Evolutionary conservation across 2,888 invertebrate species (phyloP), one percentile per base, ranked within the genome.

Genomic region (Galerucella calmariensis): DNA sequence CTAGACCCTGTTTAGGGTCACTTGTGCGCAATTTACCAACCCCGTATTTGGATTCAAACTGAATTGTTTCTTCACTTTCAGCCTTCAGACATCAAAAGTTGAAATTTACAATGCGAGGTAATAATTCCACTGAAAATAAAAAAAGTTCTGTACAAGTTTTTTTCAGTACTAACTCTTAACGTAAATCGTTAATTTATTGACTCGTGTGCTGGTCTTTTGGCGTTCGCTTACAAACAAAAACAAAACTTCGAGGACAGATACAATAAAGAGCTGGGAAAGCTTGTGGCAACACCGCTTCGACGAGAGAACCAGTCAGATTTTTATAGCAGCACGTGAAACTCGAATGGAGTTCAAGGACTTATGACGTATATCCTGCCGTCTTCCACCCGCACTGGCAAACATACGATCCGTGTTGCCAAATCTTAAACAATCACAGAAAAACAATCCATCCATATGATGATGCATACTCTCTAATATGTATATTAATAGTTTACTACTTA

Each of bases 261-360:
- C 20, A 56, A 16, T 20, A 16, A 56, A 56, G 10, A 56, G 9
- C 3, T 62, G 41, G 35, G 14, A n/a, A 62, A 62, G 12, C n/a
- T 41, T 14, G 35, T 44, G 63, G 63, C 63, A 65, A 65, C 63
- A 46, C 11, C 16, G 63, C 63, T 12, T 65, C 63, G 20, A 20
- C 63, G 41, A 63, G 53, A 67, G 69, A 74, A 76, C 77, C 75
- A 68, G 75, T 76, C 69, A 59, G 51, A 78, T 75, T 78, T 78
- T 78, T 78, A 72, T 76, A 73, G 69, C 75, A 73, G 74, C 75
- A 58, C 69, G 74, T 65, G 74, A 75, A 77, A 73, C 77, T 73
- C 76, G 79, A 82, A 82, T 84, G 82, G 84, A 83, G 85, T 85
- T 85, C 85, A 85, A 85, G 85, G 84, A 81, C 84, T 84, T 78